Conservation (phyloP, 1,140 invertebrate genomes). For the Cyphomyrmex costatus region DNA sequence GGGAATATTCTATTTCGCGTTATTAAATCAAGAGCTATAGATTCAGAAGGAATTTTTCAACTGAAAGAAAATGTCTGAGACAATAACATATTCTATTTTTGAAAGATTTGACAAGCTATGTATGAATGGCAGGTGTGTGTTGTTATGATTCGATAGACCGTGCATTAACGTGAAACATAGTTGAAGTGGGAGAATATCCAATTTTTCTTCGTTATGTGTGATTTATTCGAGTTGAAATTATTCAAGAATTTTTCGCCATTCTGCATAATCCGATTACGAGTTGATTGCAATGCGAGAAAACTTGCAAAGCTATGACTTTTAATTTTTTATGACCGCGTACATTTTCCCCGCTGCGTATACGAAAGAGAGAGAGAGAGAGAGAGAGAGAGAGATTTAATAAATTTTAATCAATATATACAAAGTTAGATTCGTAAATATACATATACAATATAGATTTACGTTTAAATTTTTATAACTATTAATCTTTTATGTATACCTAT, state of each 20-base stretch:
- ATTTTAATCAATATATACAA: not conserved
- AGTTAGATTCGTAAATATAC: slow-evolving; percentile 13
- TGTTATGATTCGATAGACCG: not conserved
- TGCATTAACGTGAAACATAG: slow-evolving; percentile 25
- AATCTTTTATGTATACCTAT: not conserved
- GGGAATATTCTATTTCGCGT: not conserved
- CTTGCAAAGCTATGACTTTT: not conserved
- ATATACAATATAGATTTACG: not conserved
- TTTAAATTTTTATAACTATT: not conserved
- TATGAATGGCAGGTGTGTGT: slow-evolving; percentile 6
- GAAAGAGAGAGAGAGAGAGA: too few species aligned
- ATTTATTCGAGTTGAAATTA: slow-evolving; percentile 36
- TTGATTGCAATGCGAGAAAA: slow-evolving; percentile 42
- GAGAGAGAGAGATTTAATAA: too few species aligned
- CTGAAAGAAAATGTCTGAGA: not conserved
- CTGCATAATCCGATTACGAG: slow-evolving; percentile 29
- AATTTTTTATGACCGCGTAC: slow-evolving; percentile 10
- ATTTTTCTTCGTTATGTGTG: slow-evolving; percentile 19
- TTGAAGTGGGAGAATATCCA: not conserved
- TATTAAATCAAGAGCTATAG: slow-evolving; percentile 3
- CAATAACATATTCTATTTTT: not conserved
- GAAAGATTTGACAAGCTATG: not conserved
- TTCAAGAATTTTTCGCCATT: slow-evolving; percentile 45
- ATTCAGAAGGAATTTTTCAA: not conserved
- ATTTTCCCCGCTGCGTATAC: not conserved